Evolutionary conservation across 1,140 invertebrate species (phyloP), one percentile per base, ranked within the genome.

Genomic region (Caenorhabditis inopinata): DNA sequence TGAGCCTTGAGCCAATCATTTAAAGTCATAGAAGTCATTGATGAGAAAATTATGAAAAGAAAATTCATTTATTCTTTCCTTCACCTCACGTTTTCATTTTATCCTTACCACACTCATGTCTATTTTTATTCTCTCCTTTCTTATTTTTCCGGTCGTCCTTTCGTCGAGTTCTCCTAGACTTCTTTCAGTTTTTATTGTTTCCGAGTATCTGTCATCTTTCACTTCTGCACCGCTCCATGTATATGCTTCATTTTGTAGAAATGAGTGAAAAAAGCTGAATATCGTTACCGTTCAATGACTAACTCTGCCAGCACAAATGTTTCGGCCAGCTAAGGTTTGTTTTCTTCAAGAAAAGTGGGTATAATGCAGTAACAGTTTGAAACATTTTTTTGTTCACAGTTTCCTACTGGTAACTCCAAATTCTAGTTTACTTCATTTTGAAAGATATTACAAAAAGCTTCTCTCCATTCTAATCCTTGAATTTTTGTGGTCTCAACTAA

Each of bases 261-360:
- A 68, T 68, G 58, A 68, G 32, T 68, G 58, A 68, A 68, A 68
- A 68, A 68, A 68, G 58, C 58, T 68, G 58, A 68, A 68, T 29
- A 38, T 38, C 27, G 58, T 68, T 18, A 21, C 38, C 58, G 32
- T 68, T 68, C 58, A 68, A 68, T 68, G 58, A 68, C n/a, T 68
- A 29, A 38, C 58, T 68, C 58, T 68, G 58, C 58, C 27, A 42
- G 32, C 58, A 68, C 58, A 68, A 68, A 68, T 68, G 58, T 68
- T 68, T 68, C 58, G 58, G 58, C 58, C 58, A 68, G 58, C 58
- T 68, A 68, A 68, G 58, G 58, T 68, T 68, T 68, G 58, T 68
- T 68, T 68, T 35, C 38, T 42, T 42, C 5, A 7, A 5, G 6
- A 14, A 42, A 42, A 7, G 14, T 14, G 14, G 5, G 38, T 42